Evolutionary conservation across 2,888 invertebrate genomes (phyloP).

Genomic region (Xestia ashworthii): DNA sequence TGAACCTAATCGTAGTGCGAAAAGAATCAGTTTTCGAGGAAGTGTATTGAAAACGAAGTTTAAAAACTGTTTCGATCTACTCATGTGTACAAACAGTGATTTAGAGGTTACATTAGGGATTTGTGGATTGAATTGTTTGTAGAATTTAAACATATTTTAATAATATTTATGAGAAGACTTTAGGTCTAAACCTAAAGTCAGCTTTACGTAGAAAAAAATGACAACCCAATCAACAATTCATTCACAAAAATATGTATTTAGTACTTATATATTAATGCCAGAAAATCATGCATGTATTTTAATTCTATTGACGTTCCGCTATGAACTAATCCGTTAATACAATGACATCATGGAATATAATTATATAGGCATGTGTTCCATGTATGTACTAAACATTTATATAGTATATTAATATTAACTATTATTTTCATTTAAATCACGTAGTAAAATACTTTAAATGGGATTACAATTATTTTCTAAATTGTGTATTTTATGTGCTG

Average conservation of each 20-base stretch:
- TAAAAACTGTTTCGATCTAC: neutral
- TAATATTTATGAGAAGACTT: no score
- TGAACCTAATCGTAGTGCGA: no score
- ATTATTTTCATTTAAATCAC: conserved; percentile 5
- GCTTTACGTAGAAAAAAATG: no score
- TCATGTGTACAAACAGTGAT: neutral
- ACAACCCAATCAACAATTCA: neutral
- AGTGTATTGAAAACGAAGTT: no score
- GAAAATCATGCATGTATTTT: conserved; percentile 3
- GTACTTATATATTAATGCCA: neutral
- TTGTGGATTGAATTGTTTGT: neutral
- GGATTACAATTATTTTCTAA: neutral
- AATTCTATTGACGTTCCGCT: neutral
- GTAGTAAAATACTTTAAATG: neutral
- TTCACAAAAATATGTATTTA: no score
- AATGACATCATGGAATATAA: conserved; percentile 9
- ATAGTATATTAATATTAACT: neutral
- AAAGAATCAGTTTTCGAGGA: no score
- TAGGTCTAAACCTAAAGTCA: no score
- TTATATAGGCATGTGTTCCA: neutral
- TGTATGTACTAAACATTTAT: neutral
- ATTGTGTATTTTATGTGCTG: neutral
- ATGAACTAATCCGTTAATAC: neutral
- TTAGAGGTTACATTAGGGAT: neutral
- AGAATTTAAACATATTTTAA: neutral